phyloP scores from a whole-genome alignment of 92 coral and sea anemone species.

The Muricea muricata region DNA sequence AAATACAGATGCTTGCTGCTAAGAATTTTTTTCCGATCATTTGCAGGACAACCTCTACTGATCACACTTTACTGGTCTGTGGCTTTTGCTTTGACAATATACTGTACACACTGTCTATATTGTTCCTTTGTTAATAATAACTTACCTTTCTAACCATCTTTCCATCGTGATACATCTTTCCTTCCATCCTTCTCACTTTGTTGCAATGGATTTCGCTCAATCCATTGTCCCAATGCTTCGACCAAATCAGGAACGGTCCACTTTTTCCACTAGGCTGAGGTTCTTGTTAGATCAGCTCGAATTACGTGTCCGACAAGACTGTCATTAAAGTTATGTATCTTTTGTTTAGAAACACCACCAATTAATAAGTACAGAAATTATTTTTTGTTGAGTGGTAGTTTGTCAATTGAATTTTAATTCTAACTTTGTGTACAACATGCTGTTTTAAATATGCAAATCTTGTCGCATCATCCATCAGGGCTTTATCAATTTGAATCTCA shows the following conservation, averaged over 20 bases:
- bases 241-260: background rate
- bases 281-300: background rate
- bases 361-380: background rate
- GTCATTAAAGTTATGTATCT: background rate
- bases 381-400: constrained; percentile 4
- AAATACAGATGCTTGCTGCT: constrained; percentile 18
- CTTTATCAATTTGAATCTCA: background rate
- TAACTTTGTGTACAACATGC: background rate
- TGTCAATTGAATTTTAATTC: background rate
- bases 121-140: background rate
- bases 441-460: background rate
- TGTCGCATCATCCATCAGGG: background rate
- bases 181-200: background rate
- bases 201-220: background rate
- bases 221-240: background rate
- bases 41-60: background rate
- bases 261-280: background rate
- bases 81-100: background rate
- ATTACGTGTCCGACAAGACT: background rate
- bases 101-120: background rate
- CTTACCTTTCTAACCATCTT: background rate
- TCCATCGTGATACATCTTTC: background rate
- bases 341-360: background rate
- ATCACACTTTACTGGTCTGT: background rate
- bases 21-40: background rate